Conservation (phyloP, 1,140 invertebrate species). For the Calliphora vicina region DNA sequence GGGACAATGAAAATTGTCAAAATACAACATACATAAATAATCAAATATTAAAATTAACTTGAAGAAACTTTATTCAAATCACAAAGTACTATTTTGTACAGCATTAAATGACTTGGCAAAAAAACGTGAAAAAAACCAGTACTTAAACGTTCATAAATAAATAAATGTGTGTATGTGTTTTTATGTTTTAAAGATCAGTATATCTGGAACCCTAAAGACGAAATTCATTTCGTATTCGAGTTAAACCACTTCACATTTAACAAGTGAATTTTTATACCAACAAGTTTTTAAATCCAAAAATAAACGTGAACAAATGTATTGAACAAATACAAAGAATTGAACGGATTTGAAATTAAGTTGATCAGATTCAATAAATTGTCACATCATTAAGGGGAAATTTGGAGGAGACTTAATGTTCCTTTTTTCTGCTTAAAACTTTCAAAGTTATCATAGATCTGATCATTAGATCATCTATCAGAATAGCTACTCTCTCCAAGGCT, state of each 20-base stretch:
- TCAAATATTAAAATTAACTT: not conserved
- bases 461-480: too few species aligned
- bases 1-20: not conserved
- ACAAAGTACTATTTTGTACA: not conserved
- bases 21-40: not conserved
- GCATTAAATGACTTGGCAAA: not conserved
- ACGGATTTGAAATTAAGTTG: not conserved
- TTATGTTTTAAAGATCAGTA: not conserved
- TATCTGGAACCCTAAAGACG: not conserved
- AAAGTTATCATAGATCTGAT: too few species aligned
- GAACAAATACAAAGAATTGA: not conserved
- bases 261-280: constrained; percentile 4
- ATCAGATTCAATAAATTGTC: not conserved
- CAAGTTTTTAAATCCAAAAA: not conserved
- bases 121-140: too few species aligned
- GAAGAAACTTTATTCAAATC: not conserved
- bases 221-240: not conserved
- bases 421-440: too few species aligned
- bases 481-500: too few species aligned
- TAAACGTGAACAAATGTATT: not conserved
- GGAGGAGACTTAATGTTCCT: not conserved
- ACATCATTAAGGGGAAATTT: not conserved
- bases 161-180: not conserved
- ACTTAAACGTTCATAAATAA: too few species aligned
- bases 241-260: not conserved